Conservation (phyloP, 2,797 vertebrate species). For the Iguana delicatissima region DNA sequence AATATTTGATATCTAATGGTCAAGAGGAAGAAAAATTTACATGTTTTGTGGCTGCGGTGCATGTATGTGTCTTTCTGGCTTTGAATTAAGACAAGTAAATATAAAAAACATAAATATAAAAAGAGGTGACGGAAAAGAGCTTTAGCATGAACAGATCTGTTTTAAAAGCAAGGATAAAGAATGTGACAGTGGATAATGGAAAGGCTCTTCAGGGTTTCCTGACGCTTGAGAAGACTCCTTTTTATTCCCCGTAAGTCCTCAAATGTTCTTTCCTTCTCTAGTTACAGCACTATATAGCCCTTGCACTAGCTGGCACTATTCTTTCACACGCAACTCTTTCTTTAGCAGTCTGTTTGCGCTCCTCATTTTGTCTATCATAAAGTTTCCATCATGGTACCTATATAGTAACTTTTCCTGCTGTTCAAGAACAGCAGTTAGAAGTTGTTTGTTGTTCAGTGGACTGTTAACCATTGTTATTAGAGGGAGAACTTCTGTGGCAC, state of each 20-base stretch:
- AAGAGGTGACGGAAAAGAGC: not conserved
- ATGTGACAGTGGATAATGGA: no score
- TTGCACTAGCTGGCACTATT: no score
- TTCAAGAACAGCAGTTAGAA: not conserved
- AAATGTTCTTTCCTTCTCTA: no score
- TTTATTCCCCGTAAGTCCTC: no score
- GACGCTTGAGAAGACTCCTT: no score
- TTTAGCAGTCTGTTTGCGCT: not conserved
- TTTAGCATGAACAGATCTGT: not conserved
- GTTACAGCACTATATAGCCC: no score
- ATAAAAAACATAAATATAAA: not conserved
- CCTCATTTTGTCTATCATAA: not conserved
- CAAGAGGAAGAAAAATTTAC: constrained; percentile 44
- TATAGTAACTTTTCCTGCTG: not conserved
- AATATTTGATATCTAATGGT: constrained; percentile 44
- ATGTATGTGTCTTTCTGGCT: not conserved
- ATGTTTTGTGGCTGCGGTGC: not conserved
- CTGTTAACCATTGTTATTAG: not conserved
- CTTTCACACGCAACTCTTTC: not conserved
- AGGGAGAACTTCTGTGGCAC: not conserved
- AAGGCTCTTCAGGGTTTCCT: no score
- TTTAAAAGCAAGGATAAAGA: not conserved
- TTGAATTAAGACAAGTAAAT: constrained; percentile 34
- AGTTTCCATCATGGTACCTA: not conserved
- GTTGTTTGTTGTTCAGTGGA: not conserved